Percentiles rank a stretch among this genome's conserved stretches.
phyloP scores from a whole-genome alignment of 2,888 invertebrate genomes.

The Brenthis hecate region DNA sequence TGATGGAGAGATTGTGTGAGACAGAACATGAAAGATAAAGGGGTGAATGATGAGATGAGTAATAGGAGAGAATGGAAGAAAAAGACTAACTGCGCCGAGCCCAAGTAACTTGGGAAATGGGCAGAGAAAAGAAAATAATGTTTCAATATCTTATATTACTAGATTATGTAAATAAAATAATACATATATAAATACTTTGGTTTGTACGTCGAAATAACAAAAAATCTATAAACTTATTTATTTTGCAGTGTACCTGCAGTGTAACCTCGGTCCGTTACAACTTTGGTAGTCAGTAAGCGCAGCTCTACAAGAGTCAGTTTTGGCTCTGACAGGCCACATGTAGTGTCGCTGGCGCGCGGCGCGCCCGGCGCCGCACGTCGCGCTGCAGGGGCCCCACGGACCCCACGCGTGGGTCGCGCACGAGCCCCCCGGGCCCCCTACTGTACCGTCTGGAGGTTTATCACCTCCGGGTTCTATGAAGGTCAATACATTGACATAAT shows the following conservation, averaged over 20 bases:
- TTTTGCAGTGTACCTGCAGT: conserved; percentile 63
- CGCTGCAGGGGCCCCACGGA: conserved; percentile 90
- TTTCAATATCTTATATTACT: too few species aligned
- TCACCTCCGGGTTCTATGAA: conserved; percentile 41
- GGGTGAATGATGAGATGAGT: too few species aligned
- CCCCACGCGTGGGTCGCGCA: conserved; percentile 90
- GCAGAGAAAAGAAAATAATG: too few species aligned
- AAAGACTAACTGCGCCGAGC: too few species aligned
- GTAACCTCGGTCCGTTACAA: conserved; percentile 75
- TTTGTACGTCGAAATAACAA: too few species aligned
- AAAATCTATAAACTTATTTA: not conserved
- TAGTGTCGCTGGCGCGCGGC: conserved; percentile 83
- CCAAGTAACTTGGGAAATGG: too few species aligned
- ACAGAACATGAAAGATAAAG: too few species aligned
- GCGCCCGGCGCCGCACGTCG: conserved; percentile 89
- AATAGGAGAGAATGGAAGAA: too few species aligned
- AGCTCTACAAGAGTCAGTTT: conserved; percentile 83
- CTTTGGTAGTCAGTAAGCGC: conserved; percentile 79
- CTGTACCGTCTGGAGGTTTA: conserved; percentile 27
- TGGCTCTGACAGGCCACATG: conserved; percentile 77
- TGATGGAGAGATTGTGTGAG: too few species aligned
- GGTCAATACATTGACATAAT: not conserved
- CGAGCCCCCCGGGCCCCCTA: conserved; percentile 63
- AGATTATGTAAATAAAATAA: too few species aligned
- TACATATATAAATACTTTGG: too few species aligned